These are phyloP conservation scores for Pterocles orientalis DNA, from an alignment of 2,113 vertebrate genomes.

Conservation along the genomic window DNA sequence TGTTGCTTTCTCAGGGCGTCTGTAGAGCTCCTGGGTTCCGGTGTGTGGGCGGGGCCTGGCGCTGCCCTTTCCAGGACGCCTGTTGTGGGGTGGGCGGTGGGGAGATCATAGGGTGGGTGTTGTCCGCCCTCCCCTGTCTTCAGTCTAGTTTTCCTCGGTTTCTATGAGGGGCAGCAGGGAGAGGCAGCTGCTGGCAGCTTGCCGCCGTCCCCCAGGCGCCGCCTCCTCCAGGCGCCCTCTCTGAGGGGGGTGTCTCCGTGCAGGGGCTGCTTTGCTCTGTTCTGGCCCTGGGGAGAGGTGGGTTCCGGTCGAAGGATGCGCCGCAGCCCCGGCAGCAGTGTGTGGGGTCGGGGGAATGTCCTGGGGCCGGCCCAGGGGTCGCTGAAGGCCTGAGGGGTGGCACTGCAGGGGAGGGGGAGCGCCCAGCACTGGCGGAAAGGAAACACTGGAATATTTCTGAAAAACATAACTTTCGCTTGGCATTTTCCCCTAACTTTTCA, in stretches of 20 bases:
- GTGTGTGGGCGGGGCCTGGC: neutral
- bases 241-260: neutral
- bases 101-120: neutral
- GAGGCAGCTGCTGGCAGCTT: neutral
- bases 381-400: neutral
- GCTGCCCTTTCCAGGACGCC: neutral
- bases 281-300: accelerated
- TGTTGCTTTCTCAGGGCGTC: too few relatives aligned
- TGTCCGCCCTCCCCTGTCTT: too few relatives aligned
- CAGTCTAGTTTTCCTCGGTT: too few relatives aligned
- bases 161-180: neutral
- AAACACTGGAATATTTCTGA: accelerated
- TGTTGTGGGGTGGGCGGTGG: neutral
- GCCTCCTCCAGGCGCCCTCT: neutral
- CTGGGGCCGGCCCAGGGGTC: neutral
- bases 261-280: neutral
- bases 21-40: neutral
- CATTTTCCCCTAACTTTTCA: accelerated
- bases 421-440: accelerated
- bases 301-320: accelerated
- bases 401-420: neutral
- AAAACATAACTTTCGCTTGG: accelerated
- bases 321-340: neutral
- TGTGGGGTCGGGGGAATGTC: neutral
- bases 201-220: too few relatives aligned